Conservation (phyloP, 2,888 invertebrate genomes). For the Leptarthrus brevirostris region DNA sequence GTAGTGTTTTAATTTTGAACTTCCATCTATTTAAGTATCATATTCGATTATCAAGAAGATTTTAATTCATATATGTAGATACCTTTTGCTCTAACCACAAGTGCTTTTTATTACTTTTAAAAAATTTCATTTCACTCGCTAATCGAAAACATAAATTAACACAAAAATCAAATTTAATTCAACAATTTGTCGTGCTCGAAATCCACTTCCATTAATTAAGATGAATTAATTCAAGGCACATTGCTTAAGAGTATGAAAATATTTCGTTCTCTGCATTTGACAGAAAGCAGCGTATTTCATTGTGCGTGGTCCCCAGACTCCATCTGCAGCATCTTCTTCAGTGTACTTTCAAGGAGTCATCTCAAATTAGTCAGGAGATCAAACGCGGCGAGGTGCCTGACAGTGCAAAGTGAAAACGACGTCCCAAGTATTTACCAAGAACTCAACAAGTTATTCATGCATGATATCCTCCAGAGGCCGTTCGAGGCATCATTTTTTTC, state of each 20-base stretch:
- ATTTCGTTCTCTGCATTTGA: constrained; percentile 3
- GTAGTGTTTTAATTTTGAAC: too few relatives aligned
- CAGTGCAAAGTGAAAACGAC: constrained; percentile 45
- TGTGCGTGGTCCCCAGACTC: constrained; percentile 1
- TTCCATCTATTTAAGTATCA: too few relatives aligned
- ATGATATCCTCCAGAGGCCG: constrained; percentile 42
- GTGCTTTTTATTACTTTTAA: too few relatives aligned
- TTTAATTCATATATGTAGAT: too few relatives aligned
- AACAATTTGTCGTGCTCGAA: too few relatives aligned
- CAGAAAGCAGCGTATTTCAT: constrained; percentile 32
- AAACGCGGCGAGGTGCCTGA: constrained; percentile 45
- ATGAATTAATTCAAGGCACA: constrained; percentile 20
- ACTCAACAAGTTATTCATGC: constrained; percentile 51
- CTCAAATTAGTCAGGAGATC: constrained; percentile 48
- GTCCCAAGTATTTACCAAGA: constrained; percentile 51
- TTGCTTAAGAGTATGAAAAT: background rate
- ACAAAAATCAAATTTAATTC: too few relatives aligned
- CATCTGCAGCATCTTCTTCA: background rate
- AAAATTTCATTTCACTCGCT: too few relatives aligned
- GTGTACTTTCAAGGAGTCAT: constrained; percentile 35
- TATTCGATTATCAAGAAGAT: too few relatives aligned
- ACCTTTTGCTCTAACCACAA: too few relatives aligned
- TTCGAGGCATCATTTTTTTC: constrained; percentile 23
- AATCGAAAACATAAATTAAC: too few relatives aligned
- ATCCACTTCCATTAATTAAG: too few relatives aligned